Evolutionary conservation across 2,113 vertebrate species (phyloP).

Genomic region (Todiramphus saurophagus): DNA sequence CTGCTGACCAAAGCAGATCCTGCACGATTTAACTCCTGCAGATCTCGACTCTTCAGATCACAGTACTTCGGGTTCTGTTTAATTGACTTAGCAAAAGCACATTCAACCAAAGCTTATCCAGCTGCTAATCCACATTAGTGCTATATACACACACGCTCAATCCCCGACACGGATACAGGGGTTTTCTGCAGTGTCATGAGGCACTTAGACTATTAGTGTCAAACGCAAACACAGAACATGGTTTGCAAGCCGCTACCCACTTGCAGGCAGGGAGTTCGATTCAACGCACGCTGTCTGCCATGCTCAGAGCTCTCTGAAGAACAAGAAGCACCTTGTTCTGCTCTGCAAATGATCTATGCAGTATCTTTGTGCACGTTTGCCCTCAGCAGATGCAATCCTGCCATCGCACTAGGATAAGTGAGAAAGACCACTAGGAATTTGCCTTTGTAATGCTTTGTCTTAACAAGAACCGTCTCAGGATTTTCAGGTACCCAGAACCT

Average conservation of each 20-base stretch:
- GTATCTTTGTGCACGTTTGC: not conserved
- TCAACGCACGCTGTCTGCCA: not conserved
- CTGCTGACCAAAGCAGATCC: not conserved
- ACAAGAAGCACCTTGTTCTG: not conserved
- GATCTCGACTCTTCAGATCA: not conserved
- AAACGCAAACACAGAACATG: not conserved
- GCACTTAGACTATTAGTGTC: not conserved
- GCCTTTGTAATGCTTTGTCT: not conserved
- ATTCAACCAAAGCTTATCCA: conserved; percentile 42
- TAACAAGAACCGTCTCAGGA: not conserved
- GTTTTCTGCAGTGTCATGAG: not conserved
- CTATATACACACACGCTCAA: not conserved
- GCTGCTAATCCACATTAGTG: conserved; percentile 15
- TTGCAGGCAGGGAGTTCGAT: accelerated
- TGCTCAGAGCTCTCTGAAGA: not conserved
- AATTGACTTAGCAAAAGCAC: conserved; percentile 53
- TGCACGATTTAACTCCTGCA: not conserved
- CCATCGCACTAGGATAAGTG: accelerated
- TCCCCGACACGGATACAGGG: not conserved
- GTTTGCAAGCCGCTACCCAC: not conserved
- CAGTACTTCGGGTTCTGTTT: not conserved
- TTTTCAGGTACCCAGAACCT: not conserved
- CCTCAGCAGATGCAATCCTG: not conserved
- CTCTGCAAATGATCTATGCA: not conserved
- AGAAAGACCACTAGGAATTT: not conserved